Evolutionary conservation across 2,888 invertebrate genomes (phyloP), one percentile per base, ranked within the genome.

Genomic region (Diplazon laetatorius): DNA sequence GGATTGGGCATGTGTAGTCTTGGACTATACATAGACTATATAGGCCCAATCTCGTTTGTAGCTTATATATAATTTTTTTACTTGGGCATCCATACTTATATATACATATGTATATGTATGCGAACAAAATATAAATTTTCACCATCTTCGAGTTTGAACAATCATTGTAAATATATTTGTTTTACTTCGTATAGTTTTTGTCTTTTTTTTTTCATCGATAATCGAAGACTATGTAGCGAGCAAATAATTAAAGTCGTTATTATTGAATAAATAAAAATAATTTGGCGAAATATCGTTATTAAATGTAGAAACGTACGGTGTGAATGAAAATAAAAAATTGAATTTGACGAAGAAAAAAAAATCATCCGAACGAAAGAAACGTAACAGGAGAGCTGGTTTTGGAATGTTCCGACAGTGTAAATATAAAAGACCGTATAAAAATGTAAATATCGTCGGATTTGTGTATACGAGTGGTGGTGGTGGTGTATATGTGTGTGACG

Each of bases 401-500:
- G 25, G 48, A 39, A 42, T 60, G 71, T 50, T n/a, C 42, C 50
- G 25, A 12, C 46, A 50, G 37, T 73, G 48, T 57, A 62, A 55
- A 62, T 73, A 76, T 59, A 30, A 59, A 55, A 37, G 37, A 6
- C 12, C 37, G n/a, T 57, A 57, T 57, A 52, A 52, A 71, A 62
- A 48, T 71, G 70, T 71, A 71, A 65, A 57, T 74, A 75, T 50
- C 50, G 50, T 66, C 46, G 48, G 42, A 70, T 39, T 69, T 69
- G 68, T 69, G 57, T 69, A 44, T 57, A 35, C 18, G 68, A 35
- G n/a, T n/a, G n/a, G n/a, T n/a, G n/a, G n/a, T n/a, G n/a, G n/a
- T n/a, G n/a, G n/a, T n/a, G n/a, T n/a, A 22, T 46, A 55, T 57
- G 55, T 65, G 48, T 14, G 16, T 20, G 16, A 20, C 48, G 48